phyloP scores from a whole-genome alignment of 1,140 invertebrate genomes.

The Colletes gigas region DNA sequence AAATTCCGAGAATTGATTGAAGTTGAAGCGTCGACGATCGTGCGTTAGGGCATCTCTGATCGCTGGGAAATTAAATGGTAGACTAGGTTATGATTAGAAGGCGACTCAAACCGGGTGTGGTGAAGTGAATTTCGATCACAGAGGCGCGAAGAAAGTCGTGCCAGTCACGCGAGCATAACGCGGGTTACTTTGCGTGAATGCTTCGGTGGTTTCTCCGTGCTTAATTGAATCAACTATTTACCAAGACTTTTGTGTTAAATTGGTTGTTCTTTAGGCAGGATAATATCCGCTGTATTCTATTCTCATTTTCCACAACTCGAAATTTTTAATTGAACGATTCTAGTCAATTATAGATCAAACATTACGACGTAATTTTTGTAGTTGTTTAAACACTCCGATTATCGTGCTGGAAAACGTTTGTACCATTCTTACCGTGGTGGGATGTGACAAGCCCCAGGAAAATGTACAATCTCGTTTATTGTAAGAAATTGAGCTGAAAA shows the following conservation, averaged over 20 bases:
- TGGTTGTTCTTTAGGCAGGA: background rate
- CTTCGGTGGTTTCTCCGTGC: background rate
- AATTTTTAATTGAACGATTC: too few species aligned
- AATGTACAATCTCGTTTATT: too few species aligned
- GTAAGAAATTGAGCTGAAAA: too few species aligned
- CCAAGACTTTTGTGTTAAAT: background rate
- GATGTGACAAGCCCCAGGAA: too few species aligned
- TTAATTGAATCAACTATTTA: background rate
- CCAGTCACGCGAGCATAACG: background rate
- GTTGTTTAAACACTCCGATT: too few species aligned
- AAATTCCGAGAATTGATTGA: constrained; percentile 25
- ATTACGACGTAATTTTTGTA: too few species aligned
- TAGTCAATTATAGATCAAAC: too few species aligned
- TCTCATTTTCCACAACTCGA: background rate
- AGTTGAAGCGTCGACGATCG: background rate
- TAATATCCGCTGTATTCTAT: too few species aligned
- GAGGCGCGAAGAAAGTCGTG: background rate
- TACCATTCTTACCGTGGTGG: too few species aligned
- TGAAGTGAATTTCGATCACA: background rate
- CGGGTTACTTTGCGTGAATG: background rate
- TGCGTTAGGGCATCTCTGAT: background rate
- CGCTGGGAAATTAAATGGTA: constrained; percentile 3
- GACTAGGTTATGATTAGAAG: constrained; percentile 19
- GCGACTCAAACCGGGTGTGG: too few species aligned
- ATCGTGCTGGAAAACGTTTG: too few species aligned